Evolutionary conservation across 2,797 vertebrate species (phyloP), one percentile per base, ranked within the genome.

Genomic region (Epinephelus coioides): DNA sequence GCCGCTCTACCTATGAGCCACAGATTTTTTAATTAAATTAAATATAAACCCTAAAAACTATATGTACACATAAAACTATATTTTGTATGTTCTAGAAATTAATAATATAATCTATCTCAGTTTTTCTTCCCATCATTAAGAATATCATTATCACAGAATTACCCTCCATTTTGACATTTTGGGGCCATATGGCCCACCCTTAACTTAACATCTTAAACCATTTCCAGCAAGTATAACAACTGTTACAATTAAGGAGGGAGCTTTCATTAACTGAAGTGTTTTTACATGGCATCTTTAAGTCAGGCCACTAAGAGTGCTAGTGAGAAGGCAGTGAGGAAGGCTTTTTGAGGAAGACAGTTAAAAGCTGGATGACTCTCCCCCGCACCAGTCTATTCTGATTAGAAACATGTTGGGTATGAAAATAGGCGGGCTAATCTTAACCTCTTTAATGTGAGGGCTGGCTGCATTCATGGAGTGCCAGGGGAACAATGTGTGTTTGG

Each of bases 391-490:
- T 40, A 9, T 67, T 53, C 64, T 23, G n/a, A 67, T 67, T 43
- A 40, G 56, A 59, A 59, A 60, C 34, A 6, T 56, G 54, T 34
- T 38, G 27, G 59, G 13, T 57, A 47, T 10, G 8, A 47, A 44
- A 47, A 59, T 23, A 59, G 46, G 14, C 68, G 12, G 19, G 14
- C n/a, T 60, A 23, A 60, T 50, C 55, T 38, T 25, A 56, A 44
- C 66, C 66, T 53, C 64, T 23, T 40, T 54, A 67, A 17, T 40
- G n/a, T 23, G 49, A 53, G 30, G 34, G 30, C 64, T 27, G 38
- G 10, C 38, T 44, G 21, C 11, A 43, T 38, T 55, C 6, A 21
- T 66, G 49, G n/a, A 44, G 21, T 67, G 15, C 50, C 38, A 44
- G 11, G 4, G 51, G 27, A 55, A 43, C 50, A 67, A 7, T 40